phyloP scores from a whole-genome alignment of 2,888 invertebrate genomes.

The Patella pellucida region DNA sequence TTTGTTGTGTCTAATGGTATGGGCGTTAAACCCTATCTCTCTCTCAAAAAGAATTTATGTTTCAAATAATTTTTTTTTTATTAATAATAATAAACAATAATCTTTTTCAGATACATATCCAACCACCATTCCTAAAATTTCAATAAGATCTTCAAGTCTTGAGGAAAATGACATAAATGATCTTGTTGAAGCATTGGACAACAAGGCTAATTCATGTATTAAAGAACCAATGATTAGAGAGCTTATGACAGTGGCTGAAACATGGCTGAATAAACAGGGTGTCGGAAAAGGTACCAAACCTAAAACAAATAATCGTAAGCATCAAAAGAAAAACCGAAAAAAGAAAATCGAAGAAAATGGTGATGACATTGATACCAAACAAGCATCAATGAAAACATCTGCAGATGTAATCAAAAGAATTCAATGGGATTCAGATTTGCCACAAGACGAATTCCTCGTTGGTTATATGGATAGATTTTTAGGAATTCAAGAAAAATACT shows the following conservation, averaged over 20 bases:
- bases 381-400: constrained; percentile 68
- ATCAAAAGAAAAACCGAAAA: constrained; percentile 21
- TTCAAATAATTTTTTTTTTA: too few species aligned
- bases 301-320: neutral
- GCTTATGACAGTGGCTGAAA: neutral
- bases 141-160: neutral
- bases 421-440: constrained; percentile 67
- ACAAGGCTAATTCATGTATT: neutral
- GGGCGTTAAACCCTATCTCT: too few species aligned
- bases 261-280: constrained; percentile 13
- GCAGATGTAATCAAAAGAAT: constrained; percentile 69
- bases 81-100: neutral
- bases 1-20: too few species aligned
- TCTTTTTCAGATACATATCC: neutral
- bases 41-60: too few species aligned
- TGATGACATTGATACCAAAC: constrained; percentile 25
- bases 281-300: neutral
- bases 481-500: constrained; percentile 69
- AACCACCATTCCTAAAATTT: neutral
- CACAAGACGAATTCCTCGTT: constrained; percentile 57
- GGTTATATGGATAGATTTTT: constrained; percentile 71
- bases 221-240: neutral
- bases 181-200: neutral
- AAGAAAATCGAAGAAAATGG: constrained; percentile 15
- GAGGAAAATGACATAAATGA: neutral